Conservation (phyloP, 2,113 vertebrate genomes). For the Lagenorhynchus albirostris region DNA sequence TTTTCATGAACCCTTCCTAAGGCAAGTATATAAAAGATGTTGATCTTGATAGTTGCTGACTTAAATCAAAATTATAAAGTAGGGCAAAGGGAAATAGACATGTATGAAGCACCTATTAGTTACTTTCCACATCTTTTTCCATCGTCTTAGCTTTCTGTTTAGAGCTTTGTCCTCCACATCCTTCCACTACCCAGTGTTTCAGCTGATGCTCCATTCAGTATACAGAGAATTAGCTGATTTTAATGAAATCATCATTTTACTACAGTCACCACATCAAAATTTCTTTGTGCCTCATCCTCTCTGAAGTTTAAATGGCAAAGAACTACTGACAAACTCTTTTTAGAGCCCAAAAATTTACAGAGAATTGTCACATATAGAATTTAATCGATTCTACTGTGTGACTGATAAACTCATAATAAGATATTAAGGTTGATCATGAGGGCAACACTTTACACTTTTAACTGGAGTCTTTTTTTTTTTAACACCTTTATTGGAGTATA, state of each 20-base stretch:
- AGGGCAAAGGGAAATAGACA: neutral
- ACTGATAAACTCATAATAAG: neutral
- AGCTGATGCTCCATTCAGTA: neutral
- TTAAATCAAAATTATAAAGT: slow-evolving; percentile 50
- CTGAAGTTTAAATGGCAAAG: neutral
- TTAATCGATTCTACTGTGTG: neutral
- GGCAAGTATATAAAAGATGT: slow-evolving; percentile 32
- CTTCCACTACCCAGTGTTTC: neutral
- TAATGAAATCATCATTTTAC: neutral
- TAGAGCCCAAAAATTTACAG: neutral
- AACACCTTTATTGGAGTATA: too few species aligned
- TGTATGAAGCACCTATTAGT: neutral
- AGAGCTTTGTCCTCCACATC: neutral
- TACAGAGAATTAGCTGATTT: neutral
- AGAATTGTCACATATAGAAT: neutral
- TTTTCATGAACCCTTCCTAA: slow-evolving; percentile 37
- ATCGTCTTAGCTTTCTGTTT: neutral
- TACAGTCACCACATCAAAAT: neutral
- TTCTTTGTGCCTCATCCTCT: neutral
- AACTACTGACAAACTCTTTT: neutral
- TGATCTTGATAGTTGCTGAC: slow-evolving; percentile 17
- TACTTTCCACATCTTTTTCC: neutral
- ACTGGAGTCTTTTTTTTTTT: neutral
- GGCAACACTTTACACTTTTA: neutral
- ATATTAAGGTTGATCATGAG: neutral